Evolutionary conservation across 2,888 invertebrate genomes (phyloP).

Genomic region (Petrophora chlorosata): DNA sequence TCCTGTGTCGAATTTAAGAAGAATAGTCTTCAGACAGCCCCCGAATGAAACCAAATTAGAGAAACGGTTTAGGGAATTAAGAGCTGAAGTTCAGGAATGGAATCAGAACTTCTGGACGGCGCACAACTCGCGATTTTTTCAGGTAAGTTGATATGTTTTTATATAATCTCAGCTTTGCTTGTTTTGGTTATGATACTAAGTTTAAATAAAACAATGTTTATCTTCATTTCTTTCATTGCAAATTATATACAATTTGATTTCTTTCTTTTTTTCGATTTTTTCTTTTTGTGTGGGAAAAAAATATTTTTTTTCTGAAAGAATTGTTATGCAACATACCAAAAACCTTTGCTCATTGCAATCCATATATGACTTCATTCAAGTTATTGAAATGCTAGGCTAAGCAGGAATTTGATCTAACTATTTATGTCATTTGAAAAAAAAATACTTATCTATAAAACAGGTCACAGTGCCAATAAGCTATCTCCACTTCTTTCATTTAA

Average conservation of each 20-base stretch:
- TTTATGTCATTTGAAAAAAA: neutral
- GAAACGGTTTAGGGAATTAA: constrained; percentile 84
- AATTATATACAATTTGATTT: too few relatives aligned
- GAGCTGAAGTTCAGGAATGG: constrained; percentile 90
- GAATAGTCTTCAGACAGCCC: constrained; percentile 86
- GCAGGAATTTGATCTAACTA: too few relatives aligned
- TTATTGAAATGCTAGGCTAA: too few relatives aligned
- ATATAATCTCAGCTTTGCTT: constrained; percentile 2
- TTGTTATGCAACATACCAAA: too few relatives aligned
- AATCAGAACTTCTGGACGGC: constrained; percentile 93
- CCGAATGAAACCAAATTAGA: constrained; percentile 87
- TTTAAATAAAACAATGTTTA: constrained; percentile 9
- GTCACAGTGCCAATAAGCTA: constrained; percentile 13
- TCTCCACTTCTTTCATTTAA: constrained; percentile 4
- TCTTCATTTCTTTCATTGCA: neutral
- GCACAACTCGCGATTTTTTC: constrained; percentile 90
- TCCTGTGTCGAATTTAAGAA: constrained; percentile 90
- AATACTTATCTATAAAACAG: constrained; percentile 8
- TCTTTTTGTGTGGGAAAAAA: too few relatives aligned
- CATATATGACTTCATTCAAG: too few relatives aligned
- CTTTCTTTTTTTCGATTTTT: too few relatives aligned
- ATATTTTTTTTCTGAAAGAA: too few relatives aligned
- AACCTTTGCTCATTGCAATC: too few relatives aligned
- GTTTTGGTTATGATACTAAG: constrained; percentile 21
- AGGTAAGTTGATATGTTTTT: constrained; percentile 54